Percentiles rank a stretch among this genome's conserved stretches.
Evolutionary conservation across 2,888 invertebrate genomes (phyloP).

Genomic region (Prosapia bicincta): DNA sequence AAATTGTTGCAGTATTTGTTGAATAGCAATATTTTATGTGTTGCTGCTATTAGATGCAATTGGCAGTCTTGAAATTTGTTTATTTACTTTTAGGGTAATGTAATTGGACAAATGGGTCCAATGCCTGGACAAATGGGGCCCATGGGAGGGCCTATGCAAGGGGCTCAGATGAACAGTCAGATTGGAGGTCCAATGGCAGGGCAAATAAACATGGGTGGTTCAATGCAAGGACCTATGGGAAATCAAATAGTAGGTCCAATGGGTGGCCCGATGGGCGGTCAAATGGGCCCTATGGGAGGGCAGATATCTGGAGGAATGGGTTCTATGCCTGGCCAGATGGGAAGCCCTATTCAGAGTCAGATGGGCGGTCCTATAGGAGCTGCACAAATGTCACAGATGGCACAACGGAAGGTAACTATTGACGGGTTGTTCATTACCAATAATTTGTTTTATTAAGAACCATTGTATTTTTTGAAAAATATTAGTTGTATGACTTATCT

Average conservation of each 20-base stretch:
- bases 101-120: conserved; percentile 32
- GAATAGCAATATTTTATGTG: no score
- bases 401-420: conserved; percentile 28
- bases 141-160: conserved; percentile 45
- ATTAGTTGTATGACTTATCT: background rate
- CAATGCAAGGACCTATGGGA: conserved; percentile 45
- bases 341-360: conserved; percentile 38
- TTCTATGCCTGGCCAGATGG: conserved; percentile 41
- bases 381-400: conserved; percentile 36
- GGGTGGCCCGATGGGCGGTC: conserved; percentile 41
- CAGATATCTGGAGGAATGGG: conserved; percentile 43
- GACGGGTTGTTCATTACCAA: background rate
- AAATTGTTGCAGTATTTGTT: no score
- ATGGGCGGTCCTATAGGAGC: conserved; percentile 41
- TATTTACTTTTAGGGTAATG: conserved; percentile 15
- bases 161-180: conserved; percentile 51
- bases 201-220: conserved; percentile 36
- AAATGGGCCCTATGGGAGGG: conserved; percentile 44
- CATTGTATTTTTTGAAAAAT: background rate
- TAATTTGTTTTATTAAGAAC: background rate
- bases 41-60: no score
- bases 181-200: conserved; percentile 43
- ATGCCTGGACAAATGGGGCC: conserved; percentile 46
- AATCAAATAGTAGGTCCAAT: conserved; percentile 45
- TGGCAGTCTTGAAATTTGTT: no score